phyloP scores from a whole-genome alignment of 2,113 vertebrate genomes.

The Gymnarchus niloticus region DNA sequence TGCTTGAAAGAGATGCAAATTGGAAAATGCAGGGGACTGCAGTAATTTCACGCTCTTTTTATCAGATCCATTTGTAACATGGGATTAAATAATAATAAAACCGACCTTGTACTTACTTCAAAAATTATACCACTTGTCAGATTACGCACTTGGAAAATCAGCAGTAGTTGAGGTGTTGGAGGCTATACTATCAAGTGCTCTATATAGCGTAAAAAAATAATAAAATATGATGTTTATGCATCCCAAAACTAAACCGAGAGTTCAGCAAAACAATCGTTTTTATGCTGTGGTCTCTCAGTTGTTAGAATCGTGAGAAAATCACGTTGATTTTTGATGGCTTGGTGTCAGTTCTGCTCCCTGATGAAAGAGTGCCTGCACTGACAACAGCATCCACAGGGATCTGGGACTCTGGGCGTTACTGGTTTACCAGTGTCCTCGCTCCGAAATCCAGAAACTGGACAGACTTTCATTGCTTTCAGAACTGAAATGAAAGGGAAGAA shows the following conservation, averaged over 20 bases:
- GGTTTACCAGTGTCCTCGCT: not conserved
- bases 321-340: not conserved
- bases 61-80: not conserved
- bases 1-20: not conserved
- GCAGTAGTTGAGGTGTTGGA: not conserved
- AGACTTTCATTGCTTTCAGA: not conserved
- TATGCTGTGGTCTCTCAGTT: not conserved
- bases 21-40: not conserved
- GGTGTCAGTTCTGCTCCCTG: not conserved
- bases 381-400: not conserved
- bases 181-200: not conserved
- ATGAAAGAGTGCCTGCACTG: not conserved
- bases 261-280: not conserved
- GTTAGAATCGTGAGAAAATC: not conserved
- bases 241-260: not conserved
- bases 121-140: too few species aligned
- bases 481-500: not conserved
- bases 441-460: not conserved
- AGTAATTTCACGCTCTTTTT: not conserved
- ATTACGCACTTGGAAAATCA: not conserved
- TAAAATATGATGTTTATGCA: not conserved
- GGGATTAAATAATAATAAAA: too few species aligned
- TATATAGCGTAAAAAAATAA: not conserved
- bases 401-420: not conserved
- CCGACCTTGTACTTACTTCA: too few species aligned